Evolutionary conservation across 2,797 vertebrate genomes (phyloP).

Genomic region (Craterocephalus amniculus): DNA sequence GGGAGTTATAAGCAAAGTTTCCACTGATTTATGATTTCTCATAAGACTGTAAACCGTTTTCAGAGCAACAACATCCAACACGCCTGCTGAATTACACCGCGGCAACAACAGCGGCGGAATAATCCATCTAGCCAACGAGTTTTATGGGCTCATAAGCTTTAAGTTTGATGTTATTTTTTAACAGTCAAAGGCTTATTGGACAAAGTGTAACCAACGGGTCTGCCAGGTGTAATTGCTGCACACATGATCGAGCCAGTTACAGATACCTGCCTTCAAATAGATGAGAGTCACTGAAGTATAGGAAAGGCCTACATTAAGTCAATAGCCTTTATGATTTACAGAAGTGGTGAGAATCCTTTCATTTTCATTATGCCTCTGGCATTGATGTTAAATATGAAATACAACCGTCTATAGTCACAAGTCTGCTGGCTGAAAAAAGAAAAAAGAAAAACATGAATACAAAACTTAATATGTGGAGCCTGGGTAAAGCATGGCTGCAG

Average conservation of each 20-base stretch:
- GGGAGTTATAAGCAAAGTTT: conserved; percentile 6
- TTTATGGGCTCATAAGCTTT: background rate
- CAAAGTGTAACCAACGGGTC: background rate
- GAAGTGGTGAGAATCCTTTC: background rate
- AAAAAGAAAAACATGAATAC: background rate
- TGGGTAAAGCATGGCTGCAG: background rate
- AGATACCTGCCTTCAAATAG: background rate
- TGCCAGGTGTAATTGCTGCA: background rate
- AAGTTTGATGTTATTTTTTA: conserved; percentile 5
- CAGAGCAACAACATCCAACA: background rate
- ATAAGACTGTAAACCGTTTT: conserved; percentile 6
- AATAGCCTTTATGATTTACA: background rate
- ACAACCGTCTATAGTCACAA: background rate
- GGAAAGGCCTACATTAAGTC: background rate
- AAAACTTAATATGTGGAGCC: background rate
- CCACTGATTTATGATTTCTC: conserved; percentile 8
- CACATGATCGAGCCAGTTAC: background rate
- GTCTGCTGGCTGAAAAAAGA: background rate
- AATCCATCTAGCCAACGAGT: background rate
- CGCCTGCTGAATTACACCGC: background rate
- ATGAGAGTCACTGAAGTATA: background rate
- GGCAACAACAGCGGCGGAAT: background rate
- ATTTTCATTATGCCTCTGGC: conserved; percentile 5
- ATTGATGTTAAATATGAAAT: background rate
- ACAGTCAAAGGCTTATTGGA: background rate